Evolutionary conservation across 2,797 vertebrate genomes (phyloP), one percentile per base, ranked within the genome.

Genomic region (Nasua narica): DNA sequence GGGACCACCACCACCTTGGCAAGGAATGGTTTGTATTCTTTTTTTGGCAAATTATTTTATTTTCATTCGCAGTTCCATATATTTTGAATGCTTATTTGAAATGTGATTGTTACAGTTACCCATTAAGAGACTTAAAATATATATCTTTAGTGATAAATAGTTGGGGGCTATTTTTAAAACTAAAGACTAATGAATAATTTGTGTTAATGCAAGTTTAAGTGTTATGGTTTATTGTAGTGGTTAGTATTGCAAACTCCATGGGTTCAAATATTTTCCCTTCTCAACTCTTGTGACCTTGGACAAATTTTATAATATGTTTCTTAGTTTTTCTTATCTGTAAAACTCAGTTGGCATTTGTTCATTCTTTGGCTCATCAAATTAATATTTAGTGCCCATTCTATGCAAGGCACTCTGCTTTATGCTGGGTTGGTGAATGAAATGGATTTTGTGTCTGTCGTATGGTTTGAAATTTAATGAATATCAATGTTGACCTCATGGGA

Each of bases 1-100:
- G 94, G 99, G 99, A 50, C 99, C 99, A 95, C 99, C 99, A 0
- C 99, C 99, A 88, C 99, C 99, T 2, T 99, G 99, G 99, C 99
- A 99, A 98, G 99, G 99, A 98, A 99, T 99, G 99, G 99, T 99
- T 99, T 96, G 99, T 99, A 98, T 98, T 98, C 87, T 97, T 0
- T 94, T 98, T 97, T 97, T 96, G 95, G 54, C 11, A 93, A 94
- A 60, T 95, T 85, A 67, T 7, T 90, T 95, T 93, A 95, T n/a
- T 29, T 91, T 87, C 5, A 54, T 86, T 94, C 89, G 46, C 13
- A 79, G 32, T 81, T 89, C 16, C 27, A 40, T 21, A 3, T 90
- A 50, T 82, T 94, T 94, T 85, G 19, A 77, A 15, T 58, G 27
- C 4, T 72, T 91, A 21, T 14, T 90, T 79, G 27, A 14, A 91